Base-by-base conservation (phyloP, 2,797 vertebrate species). In the Pyrrhura leucotis region DNA sequence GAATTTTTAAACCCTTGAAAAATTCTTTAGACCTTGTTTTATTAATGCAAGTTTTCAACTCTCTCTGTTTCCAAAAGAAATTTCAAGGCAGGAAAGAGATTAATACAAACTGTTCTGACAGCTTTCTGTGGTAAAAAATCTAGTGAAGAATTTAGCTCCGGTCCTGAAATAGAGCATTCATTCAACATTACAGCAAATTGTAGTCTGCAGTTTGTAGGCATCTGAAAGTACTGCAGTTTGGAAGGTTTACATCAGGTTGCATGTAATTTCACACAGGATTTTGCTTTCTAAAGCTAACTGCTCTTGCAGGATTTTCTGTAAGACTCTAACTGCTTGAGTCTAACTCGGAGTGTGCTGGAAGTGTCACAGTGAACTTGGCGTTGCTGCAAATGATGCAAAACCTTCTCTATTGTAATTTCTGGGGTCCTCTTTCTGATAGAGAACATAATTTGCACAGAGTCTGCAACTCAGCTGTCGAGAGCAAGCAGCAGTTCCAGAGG, bases 381-480 rank as follows among this genome's bases (percentile, higher is more conserved):
- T 16, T 35, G n/a, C 62, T 63, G 63, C 45, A 6, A 5, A 23
- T 23, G 22, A 9, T 80, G 72, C 44, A 67, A 48, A 68, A 40
- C 20, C 48, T 82, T 28, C 26, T 37, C 22, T 47, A 1, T 12
- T 48, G 56, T 23, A 50, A 2, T 56, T 85, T 40, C 44, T 33
- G 54, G 45, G 33, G 10, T 76, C 2, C 0, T 31, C 23, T 78
- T 81, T 76, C 39, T 59, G 72, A 15, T 44, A 61, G 56, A 69
- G 56, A 53, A 35, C 3, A 2, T 50, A 15, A 26, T 92, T 33
- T 71, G 65, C 61, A 48, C 65, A 50, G 48, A 48, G 23, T 23
- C 54, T 74, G 28, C 68, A 50, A 14, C 40, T 73, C 20, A 1
- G 0, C 47, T 62, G 31, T 31, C 0, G 0, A 48, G 26, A 53